Evolutionary conservation across 2,888 invertebrate genomes (phyloP).

Genomic region (Lasius platythorax): DNA sequence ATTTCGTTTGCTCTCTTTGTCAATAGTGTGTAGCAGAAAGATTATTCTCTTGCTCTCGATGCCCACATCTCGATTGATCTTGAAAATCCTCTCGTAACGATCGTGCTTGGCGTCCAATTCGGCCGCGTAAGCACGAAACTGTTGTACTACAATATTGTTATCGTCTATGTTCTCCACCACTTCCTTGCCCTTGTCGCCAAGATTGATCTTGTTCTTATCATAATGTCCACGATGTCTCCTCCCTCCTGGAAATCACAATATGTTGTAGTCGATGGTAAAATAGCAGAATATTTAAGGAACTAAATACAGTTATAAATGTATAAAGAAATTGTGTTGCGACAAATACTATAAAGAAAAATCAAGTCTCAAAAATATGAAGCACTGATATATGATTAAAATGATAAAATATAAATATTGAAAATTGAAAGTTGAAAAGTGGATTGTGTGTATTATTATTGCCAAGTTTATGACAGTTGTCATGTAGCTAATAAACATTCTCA

Average conservation of each 20-base stretch:
- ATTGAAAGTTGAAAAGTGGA: not conserved
- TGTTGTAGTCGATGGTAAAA: not conserved
- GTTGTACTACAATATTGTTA: constrained; percentile 87
- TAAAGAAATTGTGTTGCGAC: not conserved
- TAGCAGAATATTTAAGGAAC: not conserved
- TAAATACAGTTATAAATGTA: not conserved
- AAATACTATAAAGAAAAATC: not conserved
- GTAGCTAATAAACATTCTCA: not conserved
- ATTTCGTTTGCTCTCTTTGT: constrained; percentile 87
- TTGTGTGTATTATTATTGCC: not conserved
- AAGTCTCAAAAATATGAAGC: not conserved
- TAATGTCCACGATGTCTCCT: constrained; percentile 69
- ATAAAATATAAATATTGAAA: not conserved
- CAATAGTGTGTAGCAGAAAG: constrained; percentile 93
- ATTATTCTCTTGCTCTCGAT: constrained; percentile 97
- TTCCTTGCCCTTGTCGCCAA: constrained; percentile 86
- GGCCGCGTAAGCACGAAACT: constrained; percentile 89
- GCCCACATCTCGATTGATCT: constrained; percentile 93
- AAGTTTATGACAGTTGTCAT: constrained; percentile 7
- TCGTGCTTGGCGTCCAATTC: constrained; percentile 93
- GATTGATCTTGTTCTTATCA: constrained; percentile 76
- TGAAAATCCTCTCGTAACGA: constrained; percentile 93
- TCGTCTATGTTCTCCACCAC: constrained; percentile 86
- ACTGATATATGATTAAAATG: not conserved
- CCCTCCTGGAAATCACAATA: constrained; percentile 52